Base-by-base conservation (phyloP, 2,113 vertebrate species). In the Rhabdomys dilectus region DNA sequence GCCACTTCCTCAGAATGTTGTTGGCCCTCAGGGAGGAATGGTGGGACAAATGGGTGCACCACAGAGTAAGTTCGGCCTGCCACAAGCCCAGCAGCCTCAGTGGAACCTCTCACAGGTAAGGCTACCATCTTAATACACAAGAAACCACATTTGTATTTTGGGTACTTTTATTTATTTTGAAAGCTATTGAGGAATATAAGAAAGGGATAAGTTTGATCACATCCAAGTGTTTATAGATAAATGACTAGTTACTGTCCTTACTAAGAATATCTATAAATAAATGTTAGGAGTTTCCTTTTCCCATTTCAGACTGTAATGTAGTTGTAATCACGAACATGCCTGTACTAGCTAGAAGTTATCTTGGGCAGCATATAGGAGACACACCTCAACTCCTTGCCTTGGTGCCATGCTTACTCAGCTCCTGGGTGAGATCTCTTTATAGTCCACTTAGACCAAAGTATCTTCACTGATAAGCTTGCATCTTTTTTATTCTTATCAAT, bases 101-200 rank as follows among this genome's bases (percentile, higher is more conserved):
- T 99, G 99, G 99, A 99, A 98, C 98, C 99, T 99, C 97, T 98
- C 99, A 89, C 99, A 99, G 99, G 99, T 99, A 99, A 94, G 96
- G 10, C 36, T 53, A 70, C 1, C 34, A 22, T 62, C 60, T 58
- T 70, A 68, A 29, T 36, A 70, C 72, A 19, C 60, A 16, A 84
- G 45, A 89, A 72, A 84, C 1, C 11, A 80, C 48, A 24, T 72
- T 53, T 8, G 39, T 86, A 75, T 88, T 82, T 51, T 89, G 36
- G 81, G 19, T 24, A 24, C 7, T 70, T 89, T 84, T 87, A 64
- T 68, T 92, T 51, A 13, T 88, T 91, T 78, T 96, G 68, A 94
- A 93, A 56, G 94, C 7, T 39, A 45, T 81, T 78, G 64, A 8
- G 7, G 89, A n/a, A 12, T 60, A 87, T 48, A 77, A 88, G 22